A percentile compares a stretch with the other conserved stretches of the same genome.
Evolutionary conservation across 2,888 invertebrate species (phyloP).

Genomic region (Lasioglossum pauxillum): DNA sequence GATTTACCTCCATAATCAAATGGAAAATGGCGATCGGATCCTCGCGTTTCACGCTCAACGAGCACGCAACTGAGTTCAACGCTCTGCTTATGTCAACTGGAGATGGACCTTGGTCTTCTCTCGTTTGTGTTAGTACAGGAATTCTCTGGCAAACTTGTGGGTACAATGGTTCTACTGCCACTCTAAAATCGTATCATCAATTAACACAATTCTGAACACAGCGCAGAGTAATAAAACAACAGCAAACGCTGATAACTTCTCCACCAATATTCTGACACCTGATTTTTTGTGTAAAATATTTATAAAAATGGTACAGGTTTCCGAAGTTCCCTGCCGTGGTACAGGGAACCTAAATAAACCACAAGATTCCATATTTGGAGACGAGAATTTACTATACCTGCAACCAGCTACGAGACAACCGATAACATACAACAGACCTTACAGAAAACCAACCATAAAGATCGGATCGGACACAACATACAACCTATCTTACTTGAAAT

Average conservation of each 20-base stretch:
- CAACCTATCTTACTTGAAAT: slow-evolving; percentile 37
- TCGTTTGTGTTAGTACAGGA: slow-evolving; percentile 84
- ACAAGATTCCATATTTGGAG: neutral
- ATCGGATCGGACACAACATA: slow-evolving; percentile 51
- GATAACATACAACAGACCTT: slow-evolving; percentile 5
- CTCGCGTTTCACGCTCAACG: slow-evolving; percentile 91
- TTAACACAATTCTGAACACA: slow-evolving; percentile 5
- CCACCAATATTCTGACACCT: slow-evolving; percentile 1
- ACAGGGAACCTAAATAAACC: neutral
- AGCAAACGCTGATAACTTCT: neutral
- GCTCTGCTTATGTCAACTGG: slow-evolving; percentile 93
- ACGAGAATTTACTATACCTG: slow-evolving; percentile 36
- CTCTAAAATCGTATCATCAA: slow-evolving; percentile 85
- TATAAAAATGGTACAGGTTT: slow-evolving; percentile 33
- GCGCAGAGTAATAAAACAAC: slow-evolving; percentile 14
- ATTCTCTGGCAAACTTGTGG: slow-evolving; percentile 93
- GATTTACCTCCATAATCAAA: slow-evolving; percentile 90
- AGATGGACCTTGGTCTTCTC: slow-evolving; percentile 84
- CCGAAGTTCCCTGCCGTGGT: neutral
- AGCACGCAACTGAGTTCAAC: slow-evolving; percentile 95
- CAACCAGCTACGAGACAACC: slow-evolving; percentile 27
- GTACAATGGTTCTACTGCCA: slow-evolving; percentile 96
- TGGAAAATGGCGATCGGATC: slow-evolving; percentile 93
- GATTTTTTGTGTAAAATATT: slow-evolving; percentile 7
- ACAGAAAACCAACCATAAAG: slow-evolving; percentile 27